Evolutionary conservation across 2,113 vertebrate genomes (phyloP).

Genomic region (Elephas maximus): DNA sequence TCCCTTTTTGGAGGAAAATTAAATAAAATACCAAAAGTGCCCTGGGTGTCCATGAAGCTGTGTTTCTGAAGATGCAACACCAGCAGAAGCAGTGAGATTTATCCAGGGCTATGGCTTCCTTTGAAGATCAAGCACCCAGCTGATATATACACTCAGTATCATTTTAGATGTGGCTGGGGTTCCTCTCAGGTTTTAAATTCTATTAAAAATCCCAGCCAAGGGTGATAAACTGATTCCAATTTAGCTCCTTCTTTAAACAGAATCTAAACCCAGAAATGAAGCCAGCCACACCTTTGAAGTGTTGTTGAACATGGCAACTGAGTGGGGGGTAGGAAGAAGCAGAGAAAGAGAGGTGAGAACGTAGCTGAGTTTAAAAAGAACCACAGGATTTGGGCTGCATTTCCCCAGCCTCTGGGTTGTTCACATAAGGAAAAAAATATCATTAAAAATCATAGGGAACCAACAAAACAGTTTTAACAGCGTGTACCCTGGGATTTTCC

Average conservation of each 20-base stretch:
- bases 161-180: slow-evolving; percentile 67
- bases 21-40: not conserved
- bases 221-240: slow-evolving; percentile 76
- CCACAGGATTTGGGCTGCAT: slow-evolving; percentile 37
- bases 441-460: slow-evolving; percentile 73
- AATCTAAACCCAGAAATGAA: slow-evolving; percentile 74
- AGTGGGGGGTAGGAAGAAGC: slow-evolving; percentile 61
- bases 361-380: slow-evolving; percentile 72
- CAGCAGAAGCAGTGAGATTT: not conserved
- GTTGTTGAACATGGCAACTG: slow-evolving; percentile 76
- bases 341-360: slow-evolving; percentile 59
- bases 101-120: not conserved
- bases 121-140: slow-evolving; percentile 63
- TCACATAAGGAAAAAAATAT: slow-evolving; percentile 67
- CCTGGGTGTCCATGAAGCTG: not conserved
- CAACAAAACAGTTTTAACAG: slow-evolving; percentile 69
- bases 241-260: slow-evolving; percentile 80
- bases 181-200: slow-evolving; percentile 75
- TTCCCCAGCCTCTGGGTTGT: slow-evolving; percentile 67
- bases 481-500: slow-evolving; percentile 30
- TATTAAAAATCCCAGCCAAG: slow-evolving; percentile 74
- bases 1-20: not conserved
- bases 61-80: not conserved
- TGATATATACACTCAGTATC: slow-evolving; percentile 48
- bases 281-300: slow-evolving; percentile 80